Base-by-base conservation (phyloP, 2,797 vertebrate species). In the Cyclopterus lumpus region DNA sequence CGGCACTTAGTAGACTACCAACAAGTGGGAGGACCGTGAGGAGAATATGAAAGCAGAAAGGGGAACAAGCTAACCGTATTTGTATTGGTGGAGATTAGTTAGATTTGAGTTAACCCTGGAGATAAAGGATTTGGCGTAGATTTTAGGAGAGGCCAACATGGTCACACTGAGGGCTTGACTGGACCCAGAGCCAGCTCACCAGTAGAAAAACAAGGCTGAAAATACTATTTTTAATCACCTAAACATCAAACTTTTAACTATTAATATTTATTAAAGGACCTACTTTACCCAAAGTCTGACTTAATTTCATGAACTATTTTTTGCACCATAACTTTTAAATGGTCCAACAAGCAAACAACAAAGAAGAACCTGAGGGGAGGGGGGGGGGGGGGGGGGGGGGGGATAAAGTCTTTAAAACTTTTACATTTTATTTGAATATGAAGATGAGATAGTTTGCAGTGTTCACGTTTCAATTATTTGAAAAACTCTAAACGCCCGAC, bases 21-120 rank as follows among this genome's bases (percentile, higher is more conserved):
- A 73, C 63, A 82, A 86, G 67, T 74, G 76, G 68, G 69, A 83
- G 40, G 54, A 69, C 53, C 26, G 66, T 73, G 62, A 66, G 80
- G 71, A 51, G 60, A 67, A 59, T 24, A 55, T 12, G 36, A 59
- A 58, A 76, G 44, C 1, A 42, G 30, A 49, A 60, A 46, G n/a
- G 34, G 36, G 12, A 26, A 40, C 22, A 55, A 36, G n/a, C 46
- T 57, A 32, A 73, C 75, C 53, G 53, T 12, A 9, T 55, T 60
- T 48, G 14, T 58, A 53, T 49, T 10, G 12, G 69, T 46, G 57
- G 1, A 22, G 22, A 73, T 72, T 15, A 67, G 28, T n/a, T 18
- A 28, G 2, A 48, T 65, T 42, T 5, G 3, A 26, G 20, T 49
- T 30, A 20, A 11, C 61, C 40, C 34, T 51, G 34, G 36, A 66